These are phyloP conservation scores for Xenus cinereus DNA, from an alignment of 2,113 vertebrate genomes.

Conservation along the genomic window DNA sequence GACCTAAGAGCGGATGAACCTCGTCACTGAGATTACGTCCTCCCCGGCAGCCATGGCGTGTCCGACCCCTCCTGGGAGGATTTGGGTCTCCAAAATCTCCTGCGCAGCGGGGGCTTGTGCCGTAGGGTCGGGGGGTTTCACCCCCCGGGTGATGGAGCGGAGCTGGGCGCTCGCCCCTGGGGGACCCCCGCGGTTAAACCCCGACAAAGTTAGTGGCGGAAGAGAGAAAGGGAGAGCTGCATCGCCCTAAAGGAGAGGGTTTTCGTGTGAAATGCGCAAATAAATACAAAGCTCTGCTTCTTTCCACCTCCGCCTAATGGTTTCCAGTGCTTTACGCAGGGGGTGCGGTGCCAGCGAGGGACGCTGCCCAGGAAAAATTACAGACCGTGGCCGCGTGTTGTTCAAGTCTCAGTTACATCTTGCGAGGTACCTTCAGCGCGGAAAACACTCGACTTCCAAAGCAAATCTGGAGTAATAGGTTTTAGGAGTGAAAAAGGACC, in stretches of 20 bases:
- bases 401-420: neutral
- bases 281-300: neutral
- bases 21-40: accelerated
- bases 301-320: neutral
- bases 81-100: neutral
- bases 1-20: neutral
- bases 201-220: neutral
- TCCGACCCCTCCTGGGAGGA: neutral
- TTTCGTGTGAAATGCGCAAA: neutral
- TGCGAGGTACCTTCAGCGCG: neutral
- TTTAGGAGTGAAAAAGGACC: conserved; percentile 6
- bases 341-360: neutral
- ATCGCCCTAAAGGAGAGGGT: neutral
- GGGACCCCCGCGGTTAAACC: neutral
- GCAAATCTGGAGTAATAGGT: neutral
- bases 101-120: neutral
- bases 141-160: neutral
- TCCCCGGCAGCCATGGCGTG: neutral
- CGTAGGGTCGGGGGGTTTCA: neutral
- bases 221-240: neutral
- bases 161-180: neutral
- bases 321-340: neutral
- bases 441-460: neutral
- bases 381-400: neutral
- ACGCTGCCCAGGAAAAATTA: neutral